phyloP scores from a whole-genome alignment of 1,140 invertebrate genomes.

The Ctenoplectra terminalis region DNA sequence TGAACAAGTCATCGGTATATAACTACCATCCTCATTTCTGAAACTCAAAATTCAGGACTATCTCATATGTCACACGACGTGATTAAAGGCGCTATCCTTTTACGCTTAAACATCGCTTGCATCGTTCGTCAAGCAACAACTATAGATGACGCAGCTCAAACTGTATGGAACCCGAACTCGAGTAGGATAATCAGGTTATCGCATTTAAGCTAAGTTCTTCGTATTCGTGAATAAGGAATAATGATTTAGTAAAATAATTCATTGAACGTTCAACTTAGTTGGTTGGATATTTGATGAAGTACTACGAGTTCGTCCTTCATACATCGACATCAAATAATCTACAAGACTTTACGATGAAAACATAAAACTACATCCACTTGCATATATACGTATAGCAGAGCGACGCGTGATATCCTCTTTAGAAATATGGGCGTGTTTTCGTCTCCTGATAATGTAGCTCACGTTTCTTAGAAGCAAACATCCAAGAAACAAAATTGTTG shows the following conservation, averaged over 20 bases:
- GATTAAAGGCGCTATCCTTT: conserved; percentile 53
- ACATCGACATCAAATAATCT: conserved; percentile 57
- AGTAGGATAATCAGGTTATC: conserved; percentile 27
- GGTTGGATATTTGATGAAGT: conserved; percentile 38
- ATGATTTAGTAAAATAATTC: conserved; percentile 43
- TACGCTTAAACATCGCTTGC: conserved; percentile 69
- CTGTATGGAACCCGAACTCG: conserved; percentile 61
- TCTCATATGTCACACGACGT: conserved; percentile 56
- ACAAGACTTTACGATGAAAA: conserved; percentile 49
- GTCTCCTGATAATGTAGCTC: conserved; percentile 1
- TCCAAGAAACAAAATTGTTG: conserved; percentile 44
- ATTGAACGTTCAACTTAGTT: conserved; percentile 37
- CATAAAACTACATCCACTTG: conserved; percentile 12
- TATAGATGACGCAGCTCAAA: conserved; percentile 60
- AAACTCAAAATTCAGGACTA: conserved; percentile 62
- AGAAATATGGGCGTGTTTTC: conserved; percentile 15
- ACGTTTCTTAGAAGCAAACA: conserved; percentile 33
- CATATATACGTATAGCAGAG: conserved; percentile 46
- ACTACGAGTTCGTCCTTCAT: conserved; percentile 65
- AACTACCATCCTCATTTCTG: conserved; percentile 55
- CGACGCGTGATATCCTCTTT: conserved; percentile 23
- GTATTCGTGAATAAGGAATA: conserved; percentile 24
- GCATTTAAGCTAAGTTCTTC: conserved; percentile 48
- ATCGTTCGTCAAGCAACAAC: conserved; percentile 64
- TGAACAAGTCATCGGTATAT: conserved; percentile 62